phyloP scores from a whole-genome alignment of 1,140 invertebrate species.

The Pseudomyrmex sp. region DNA sequence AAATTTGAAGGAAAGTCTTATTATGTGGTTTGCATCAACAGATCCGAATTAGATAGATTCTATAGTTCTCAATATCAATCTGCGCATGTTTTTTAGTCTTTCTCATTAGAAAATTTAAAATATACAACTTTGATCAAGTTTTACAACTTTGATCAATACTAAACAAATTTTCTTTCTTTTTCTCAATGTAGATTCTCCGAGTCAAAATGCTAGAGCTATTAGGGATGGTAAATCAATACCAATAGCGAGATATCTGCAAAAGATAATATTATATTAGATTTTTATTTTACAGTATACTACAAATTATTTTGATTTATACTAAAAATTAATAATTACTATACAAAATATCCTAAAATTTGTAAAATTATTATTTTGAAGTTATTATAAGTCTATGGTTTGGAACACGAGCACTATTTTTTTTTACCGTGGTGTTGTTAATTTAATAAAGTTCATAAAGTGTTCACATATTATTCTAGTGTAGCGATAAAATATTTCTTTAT shows the following conservation, averaged over 20 bases:
- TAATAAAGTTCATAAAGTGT: background rate
- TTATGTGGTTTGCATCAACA: background rate
- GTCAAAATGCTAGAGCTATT: background rate
- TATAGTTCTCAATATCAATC: background rate
- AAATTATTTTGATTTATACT: background rate
- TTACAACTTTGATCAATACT: background rate
- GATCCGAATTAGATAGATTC: background rate
- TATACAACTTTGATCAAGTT: background rate
- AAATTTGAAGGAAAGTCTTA: background rate
- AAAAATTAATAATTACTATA: slow-evolving; percentile 5
- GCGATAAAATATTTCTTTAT: background rate
- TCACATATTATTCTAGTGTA: background rate
- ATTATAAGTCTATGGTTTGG: slow-evolving; percentile 15
- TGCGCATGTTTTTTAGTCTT: slow-evolving; percentile 1
- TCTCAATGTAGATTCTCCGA: slow-evolving; percentile 4
- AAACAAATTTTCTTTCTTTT: slow-evolving; percentile 13
- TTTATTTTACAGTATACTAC: background rate
- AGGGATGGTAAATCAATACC: background rate
- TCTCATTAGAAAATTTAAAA: background rate
- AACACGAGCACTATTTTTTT: background rate
- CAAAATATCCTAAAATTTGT: slow-evolving; percentile 4
- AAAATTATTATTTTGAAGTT: background rate
- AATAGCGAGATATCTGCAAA: slow-evolving; percentile 22
- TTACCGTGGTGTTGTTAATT: background rate
- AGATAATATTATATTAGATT: no score